phyloP scores from a whole-genome alignment of 2,113 vertebrate genomes.

The Ibidorhyncha struthersii region DNA sequence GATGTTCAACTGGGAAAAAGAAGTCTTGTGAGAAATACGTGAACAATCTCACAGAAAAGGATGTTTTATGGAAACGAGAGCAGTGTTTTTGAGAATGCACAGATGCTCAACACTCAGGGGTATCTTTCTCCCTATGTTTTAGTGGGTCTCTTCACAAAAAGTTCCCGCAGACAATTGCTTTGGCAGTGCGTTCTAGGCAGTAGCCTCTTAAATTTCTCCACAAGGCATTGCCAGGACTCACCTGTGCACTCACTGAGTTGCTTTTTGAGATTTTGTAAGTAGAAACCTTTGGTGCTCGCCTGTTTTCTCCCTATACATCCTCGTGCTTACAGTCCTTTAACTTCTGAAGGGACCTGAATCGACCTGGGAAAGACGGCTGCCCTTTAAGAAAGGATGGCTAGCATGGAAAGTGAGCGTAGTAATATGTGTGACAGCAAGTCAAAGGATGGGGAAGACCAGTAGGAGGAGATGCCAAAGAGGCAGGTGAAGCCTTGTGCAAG shows the following conservation, averaged over 20 bases:
- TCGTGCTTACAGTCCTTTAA: not conserved
- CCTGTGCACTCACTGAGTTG: rapidly evolving
- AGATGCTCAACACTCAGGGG: rapidly evolving
- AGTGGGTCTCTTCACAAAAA: not conserved
- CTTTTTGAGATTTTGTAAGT: not conserved
- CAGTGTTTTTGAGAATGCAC: not conserved
- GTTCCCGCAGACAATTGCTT: not conserved
- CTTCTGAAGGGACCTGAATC: not conserved
- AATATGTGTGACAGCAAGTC: not conserved
- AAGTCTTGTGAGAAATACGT: not conserved
- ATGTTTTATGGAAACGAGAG: not conserved
- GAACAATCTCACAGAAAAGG: not conserved
- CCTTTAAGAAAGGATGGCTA: not conserved
- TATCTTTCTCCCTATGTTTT: not conserved
- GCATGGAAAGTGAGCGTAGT: not conserved
- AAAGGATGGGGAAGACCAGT: not conserved
- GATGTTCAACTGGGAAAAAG: not conserved
- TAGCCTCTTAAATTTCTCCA: not conserved
- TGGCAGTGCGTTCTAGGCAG: not conserved
- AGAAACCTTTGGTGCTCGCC: not conserved
- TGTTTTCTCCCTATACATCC: not conserved
- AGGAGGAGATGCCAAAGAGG: not conserved
- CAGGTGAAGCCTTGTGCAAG: not conserved
- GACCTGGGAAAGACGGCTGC: not conserved
- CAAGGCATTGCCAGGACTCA: not conserved